Evolutionary conservation across 2,888 invertebrate species (phyloP), one percentile per base, ranked within the genome.

Genomic region (Athalia cordata): DNA sequence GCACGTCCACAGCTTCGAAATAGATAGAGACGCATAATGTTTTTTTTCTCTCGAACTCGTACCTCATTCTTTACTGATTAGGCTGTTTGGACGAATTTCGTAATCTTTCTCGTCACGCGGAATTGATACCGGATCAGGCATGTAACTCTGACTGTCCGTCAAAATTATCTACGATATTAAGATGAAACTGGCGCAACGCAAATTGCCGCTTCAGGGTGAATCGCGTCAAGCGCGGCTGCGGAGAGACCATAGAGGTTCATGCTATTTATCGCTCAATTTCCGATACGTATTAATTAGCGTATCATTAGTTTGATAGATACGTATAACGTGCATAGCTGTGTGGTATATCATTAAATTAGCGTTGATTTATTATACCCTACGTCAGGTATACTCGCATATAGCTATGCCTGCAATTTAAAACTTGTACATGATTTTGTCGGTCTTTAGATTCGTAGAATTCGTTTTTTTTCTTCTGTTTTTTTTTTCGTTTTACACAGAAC

Each of bases 221-320:
- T 59, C 72, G 52, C 72, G 52, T 8, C 11, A 29, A 9, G 50
- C 66, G 29, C 29, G 29, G 29, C 59, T 13, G 57, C 47, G 59
- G 15, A 43, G 13, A 29, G 57, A 59, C 59, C 13, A 75, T 50
- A 64, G 75, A 75, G 75, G 29, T 64, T 75, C 62, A 64, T 29
- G 75, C 75, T 62, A 62, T 75, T 75, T 75, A 75, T 62, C 75
- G 75, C 75, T 75, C 75, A 62, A 75, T 75, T 75, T 61, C 75
- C 75, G 62, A 29, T 29, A 62, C 75, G 64, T 75, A 75, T 75
- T 75, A 75, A 75, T 75, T 75, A 75, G 75, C 75, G 75, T 62
- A 50, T 62, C 62, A 75, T 75, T 62, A 75, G 75, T 64, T 47
- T 75, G 75, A 75, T 62, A 62, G 50, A 62, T 62, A 75, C 62